Conservation (phyloP, 2,797 vertebrate species). For the Champsocephalus esox region DNA sequence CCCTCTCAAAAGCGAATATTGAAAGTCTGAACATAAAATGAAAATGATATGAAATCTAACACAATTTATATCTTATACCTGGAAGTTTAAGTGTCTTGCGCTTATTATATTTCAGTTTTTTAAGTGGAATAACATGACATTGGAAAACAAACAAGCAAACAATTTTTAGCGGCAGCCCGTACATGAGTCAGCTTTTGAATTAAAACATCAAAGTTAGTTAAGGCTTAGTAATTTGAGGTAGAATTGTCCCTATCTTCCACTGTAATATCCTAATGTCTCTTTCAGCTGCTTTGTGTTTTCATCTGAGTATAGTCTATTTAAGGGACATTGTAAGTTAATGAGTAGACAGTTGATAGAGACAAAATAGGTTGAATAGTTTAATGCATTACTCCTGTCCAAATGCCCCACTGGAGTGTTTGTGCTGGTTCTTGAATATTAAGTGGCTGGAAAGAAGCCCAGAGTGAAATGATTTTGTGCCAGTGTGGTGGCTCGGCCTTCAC, state of each 20-base stretch:
- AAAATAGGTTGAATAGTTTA: slow-evolving; percentile 17
- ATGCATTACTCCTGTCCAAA: not conserved
- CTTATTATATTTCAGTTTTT: not conserved
- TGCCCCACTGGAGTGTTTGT: slow-evolving; percentile 18
- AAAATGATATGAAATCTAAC: no score
- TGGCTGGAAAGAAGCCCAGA: slow-evolving; percentile 37
- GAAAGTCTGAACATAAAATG: no score
- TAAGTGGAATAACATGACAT: not conserved
- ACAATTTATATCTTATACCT: not conserved
- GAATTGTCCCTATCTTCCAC: not conserved
- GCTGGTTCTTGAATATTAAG: slow-evolving; percentile 46
- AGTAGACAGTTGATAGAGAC: slow-evolving; percentile 34
- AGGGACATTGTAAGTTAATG: slow-evolving; percentile 13
- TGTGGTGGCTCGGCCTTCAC: slow-evolving; percentile 13
- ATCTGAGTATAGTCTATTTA: slow-evolving; percentile 14
- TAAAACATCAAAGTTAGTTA: not conserved
- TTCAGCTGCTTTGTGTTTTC: slow-evolving; percentile 1
- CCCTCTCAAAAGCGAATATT: no score
- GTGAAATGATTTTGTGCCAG: slow-evolving; percentile 42
- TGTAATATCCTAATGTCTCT: not conserved
- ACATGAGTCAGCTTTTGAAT: not conserved
- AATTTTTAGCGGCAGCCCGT: not conserved
- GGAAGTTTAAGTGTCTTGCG: not conserved
- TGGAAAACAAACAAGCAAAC: not conserved
- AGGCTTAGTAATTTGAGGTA: not conserved